A percentile compares a stretch with the other conserved stretches of the same genome.
phyloP scores from a whole-genome alignment of 2,797 vertebrate genomes.

The Centroberyx gerrardi region DNA sequence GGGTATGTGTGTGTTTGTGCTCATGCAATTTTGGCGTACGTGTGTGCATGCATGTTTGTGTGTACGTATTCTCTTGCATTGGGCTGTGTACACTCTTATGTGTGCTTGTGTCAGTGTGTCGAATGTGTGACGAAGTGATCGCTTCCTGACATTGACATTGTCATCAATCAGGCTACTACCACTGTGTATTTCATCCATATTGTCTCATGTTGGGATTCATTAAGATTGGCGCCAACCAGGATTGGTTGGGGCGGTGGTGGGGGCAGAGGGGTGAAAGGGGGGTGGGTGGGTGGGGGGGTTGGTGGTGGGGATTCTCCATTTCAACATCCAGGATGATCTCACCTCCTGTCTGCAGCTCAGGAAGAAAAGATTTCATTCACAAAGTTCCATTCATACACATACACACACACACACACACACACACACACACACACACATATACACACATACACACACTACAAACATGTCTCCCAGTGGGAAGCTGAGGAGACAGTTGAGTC shows the following conservation, averaged over 20 bases:
- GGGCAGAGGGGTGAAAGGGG: slow-evolving; percentile 5
- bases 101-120: background rate
- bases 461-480: slow-evolving; percentile 53
- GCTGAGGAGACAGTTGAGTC: slow-evolving; percentile 58
- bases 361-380: slow-evolving; percentile 82
- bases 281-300: slow-evolving; percentile 15
- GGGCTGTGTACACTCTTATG: background rate
- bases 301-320: slow-evolving; percentile 70
- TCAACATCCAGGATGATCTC: slow-evolving; percentile 81
- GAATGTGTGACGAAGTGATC: background rate
- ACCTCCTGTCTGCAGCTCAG: slow-evolving; percentile 78
- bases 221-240: slow-evolving; percentile 74
- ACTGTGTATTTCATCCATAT: slow-evolving; percentile 43
- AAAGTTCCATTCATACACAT: slow-evolving; percentile 70
- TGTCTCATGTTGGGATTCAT: slow-evolving; percentile 65
- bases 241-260: slow-evolving; percentile 44
- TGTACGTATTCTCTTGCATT: background rate
- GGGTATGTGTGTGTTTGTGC: background rate
- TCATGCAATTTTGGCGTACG: background rate
- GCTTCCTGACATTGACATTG: slow-evolving; percentile 22
- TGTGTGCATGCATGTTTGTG: slow-evolving; percentile 12
- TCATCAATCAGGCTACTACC: slow-evolving; percentile 59
- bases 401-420: background rate
- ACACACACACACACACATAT: slow-evolving; percentile 26
- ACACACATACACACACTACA: slow-evolving; percentile 1